These are phyloP conservation scores for Pomatorhinus ruficollis DNA, from an alignment of 2,113 vertebrate species.

Conservation along the genomic window DNA sequence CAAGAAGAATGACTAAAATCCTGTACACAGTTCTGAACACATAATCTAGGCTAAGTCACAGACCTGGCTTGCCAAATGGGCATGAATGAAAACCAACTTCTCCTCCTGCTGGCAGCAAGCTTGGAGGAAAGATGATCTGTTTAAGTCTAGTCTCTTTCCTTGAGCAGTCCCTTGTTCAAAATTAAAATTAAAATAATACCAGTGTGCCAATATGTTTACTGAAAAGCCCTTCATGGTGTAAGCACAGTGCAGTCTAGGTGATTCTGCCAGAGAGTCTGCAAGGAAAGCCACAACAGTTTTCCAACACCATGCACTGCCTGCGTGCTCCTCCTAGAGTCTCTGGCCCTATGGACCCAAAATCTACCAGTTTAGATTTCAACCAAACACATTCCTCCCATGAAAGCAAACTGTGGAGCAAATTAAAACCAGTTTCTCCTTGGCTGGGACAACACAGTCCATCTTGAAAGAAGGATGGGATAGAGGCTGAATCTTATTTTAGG, in stretches of 20 bases:
- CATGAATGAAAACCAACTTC: conserved; percentile 34
- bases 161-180: conserved; percentile 28
- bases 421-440: not conserved
- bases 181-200: conserved; percentile 33
- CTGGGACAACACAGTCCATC: not conserved
- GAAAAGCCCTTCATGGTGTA: not conserved
- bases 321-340: not conserved
- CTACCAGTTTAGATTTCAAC: not conserved
- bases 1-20: conserved; percentile 22
- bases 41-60: conserved; percentile 19
- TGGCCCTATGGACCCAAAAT: not conserved
- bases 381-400: not conserved
- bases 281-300: not conserved
- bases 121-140: conserved; percentile 55
- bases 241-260: not conserved
- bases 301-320: not conserved
- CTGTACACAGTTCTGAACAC: not conserved
- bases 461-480: not conserved
- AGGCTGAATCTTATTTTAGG: not conserved
- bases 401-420: not conserved
- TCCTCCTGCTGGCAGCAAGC: conserved; percentile 9
- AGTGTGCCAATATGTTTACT: not conserved
- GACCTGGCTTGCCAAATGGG: conserved; percentile 32
- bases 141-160: conserved; percentile 56
- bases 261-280: not conserved